These are phyloP conservation scores for Catocala fraxini DNA, from an alignment of 2,888 invertebrate species.

Conservation along the genomic window DNA sequence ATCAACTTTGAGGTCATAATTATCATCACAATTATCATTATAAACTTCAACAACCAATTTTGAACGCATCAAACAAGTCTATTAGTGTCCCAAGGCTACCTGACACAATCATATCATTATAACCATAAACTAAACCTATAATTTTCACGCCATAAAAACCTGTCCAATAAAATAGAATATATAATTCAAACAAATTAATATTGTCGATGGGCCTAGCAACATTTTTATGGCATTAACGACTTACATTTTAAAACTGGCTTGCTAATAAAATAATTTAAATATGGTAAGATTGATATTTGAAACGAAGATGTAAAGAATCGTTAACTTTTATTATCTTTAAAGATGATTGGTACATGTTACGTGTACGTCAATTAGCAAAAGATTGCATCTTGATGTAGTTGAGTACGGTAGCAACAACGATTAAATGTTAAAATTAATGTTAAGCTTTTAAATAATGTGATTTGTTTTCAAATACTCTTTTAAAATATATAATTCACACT, in stretches of 20 bases:
- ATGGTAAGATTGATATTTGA: not conserved
- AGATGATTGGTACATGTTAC: not conserved
- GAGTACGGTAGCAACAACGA: conserved; percentile 1
- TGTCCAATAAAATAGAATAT: not conserved
- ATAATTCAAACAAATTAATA: conserved; percentile 1
- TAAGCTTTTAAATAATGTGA: no score
- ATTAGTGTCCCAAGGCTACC: conserved; percentile 3
- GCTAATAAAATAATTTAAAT: not conserved
- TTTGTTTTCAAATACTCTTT: no score
- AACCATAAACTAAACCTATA: not conserved
- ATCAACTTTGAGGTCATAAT: no score
- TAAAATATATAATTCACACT: no score
- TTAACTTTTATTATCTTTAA: not conserved
- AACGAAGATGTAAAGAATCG: not conserved
- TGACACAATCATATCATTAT: not conserved
- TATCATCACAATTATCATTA: no score
- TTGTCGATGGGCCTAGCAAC: not conserved
- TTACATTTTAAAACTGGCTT: not conserved
- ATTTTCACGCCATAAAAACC: conserved; percentile 1
- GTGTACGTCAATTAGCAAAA: not conserved
- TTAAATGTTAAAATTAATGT: no score
- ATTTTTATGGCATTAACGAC: not conserved
- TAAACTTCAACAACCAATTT: not conserved
- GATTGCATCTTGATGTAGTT: not conserved
- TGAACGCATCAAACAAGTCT: not conserved